Conservation (phyloP, 2,113 vertebrate species). For the Zapornia atra region DNA sequence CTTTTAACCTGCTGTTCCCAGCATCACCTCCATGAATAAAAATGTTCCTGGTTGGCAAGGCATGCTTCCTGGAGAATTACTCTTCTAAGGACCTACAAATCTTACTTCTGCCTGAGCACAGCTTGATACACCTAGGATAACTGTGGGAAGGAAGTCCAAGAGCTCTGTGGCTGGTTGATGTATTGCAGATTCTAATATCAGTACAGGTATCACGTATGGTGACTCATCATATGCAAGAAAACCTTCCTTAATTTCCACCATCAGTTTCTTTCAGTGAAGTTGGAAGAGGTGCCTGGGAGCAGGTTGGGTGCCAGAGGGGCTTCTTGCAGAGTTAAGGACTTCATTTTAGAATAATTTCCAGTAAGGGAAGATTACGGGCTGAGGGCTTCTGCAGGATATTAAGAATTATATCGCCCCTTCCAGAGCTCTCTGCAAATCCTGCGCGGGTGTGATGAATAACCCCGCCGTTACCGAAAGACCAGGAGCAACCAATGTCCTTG, state of each 20-base stretch:
- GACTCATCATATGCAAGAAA: not conserved
- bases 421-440: slow-evolving; percentile 21
- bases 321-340: slow-evolving; percentile 58
- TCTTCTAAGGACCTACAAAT: slow-evolving; percentile 41
- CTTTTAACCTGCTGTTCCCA: slow-evolving; percentile 51
- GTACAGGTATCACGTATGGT: slow-evolving; percentile 1
- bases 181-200: slow-evolving; percentile 41
- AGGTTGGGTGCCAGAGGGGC: slow-evolving; percentile 42
- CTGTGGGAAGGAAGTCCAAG: slow-evolving; percentile 42
- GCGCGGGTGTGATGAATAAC: slow-evolving; percentile 16
- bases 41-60: slow-evolving; percentile 40
- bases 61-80: slow-evolving; percentile 8
- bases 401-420: slow-evolving; percentile 19
- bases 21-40: slow-evolving; percentile 36
- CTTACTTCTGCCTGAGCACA: not conserved
- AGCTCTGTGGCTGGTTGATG: slow-evolving; percentile 23
- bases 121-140: slow-evolving; percentile 27
- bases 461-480: not conserved
- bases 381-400: slow-evolving; percentile 53
- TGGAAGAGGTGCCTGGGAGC: slow-evolving; percentile 59
- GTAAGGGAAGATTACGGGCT: slow-evolving; percentile 40
- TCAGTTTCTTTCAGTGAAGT: slow-evolving; percentile 37
- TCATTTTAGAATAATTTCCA: slow-evolving; percentile 70
- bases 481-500: slow-evolving; percentile 49
- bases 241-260: slow-evolving; percentile 55